Percentiles rank a stretch among this genome's conserved stretches.
phyloP scores from a whole-genome alignment of 2,113 vertebrate species.

The Pavo muticus region DNA sequence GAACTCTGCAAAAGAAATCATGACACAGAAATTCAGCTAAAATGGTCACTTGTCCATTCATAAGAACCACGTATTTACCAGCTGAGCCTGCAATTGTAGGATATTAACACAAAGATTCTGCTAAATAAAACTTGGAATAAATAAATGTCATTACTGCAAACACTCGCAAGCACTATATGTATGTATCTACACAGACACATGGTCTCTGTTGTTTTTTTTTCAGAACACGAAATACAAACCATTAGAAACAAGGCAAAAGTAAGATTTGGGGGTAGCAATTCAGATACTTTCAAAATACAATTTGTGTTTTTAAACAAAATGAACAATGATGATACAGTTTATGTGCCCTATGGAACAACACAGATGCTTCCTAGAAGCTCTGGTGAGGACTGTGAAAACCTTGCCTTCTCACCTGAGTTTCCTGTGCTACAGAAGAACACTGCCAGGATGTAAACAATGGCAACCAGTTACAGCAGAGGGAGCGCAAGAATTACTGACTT shows the following conservation, averaged over 20 bases:
- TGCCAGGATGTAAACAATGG: not conserved
- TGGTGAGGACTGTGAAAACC: not conserved
- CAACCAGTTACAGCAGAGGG: not conserved
- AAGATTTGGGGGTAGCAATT: not conserved
- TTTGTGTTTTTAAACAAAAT: not conserved
- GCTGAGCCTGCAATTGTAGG: not conserved
- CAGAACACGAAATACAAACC: not conserved
- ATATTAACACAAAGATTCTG: not conserved
- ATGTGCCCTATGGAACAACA: not conserved
- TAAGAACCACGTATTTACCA: fast-evolving
- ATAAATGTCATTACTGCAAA: not conserved
- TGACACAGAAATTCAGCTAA: not conserved
- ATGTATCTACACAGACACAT: not conserved
- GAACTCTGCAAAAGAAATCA: constrained; percentile 85
- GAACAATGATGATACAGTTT: not conserved
- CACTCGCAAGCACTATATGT: not conserved
- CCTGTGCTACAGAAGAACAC: not conserved
- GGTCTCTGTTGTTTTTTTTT: not conserved
- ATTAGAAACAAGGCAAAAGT: not conserved
- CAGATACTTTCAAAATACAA: not conserved
- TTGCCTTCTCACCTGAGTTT: not conserved
- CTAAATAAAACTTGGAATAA: not conserved
- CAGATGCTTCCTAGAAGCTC: not conserved
- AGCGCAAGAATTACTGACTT: not conserved
- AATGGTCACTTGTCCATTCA: not conserved